Percentiles rank a stretch among this genome's conserved stretches.
Conservation (phyloP, 2,888 invertebrate species). For the Anticlea derivata region DNA sequence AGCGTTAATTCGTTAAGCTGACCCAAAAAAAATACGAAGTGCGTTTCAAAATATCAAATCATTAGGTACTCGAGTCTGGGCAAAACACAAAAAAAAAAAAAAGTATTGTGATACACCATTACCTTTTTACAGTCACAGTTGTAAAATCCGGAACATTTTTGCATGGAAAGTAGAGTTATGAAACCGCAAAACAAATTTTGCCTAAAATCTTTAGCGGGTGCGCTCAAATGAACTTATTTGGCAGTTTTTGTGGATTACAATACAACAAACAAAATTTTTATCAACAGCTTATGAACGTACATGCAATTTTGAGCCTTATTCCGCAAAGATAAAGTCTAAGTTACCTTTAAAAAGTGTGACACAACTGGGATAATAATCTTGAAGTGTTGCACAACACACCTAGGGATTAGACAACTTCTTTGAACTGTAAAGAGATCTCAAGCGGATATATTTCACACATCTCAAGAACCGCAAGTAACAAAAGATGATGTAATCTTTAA, state of each 20-base stretch:
- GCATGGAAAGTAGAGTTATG: neutral
- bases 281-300: neutral
- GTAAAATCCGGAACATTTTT: neutral
- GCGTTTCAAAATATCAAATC: conserved; percentile 37
- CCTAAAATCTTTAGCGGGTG: conserved; percentile 12
- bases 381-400: conserved; percentile 24
- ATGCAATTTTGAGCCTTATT: conserved; percentile 2
- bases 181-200: conserved; percentile 13
- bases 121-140: no score
- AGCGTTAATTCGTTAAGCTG: neutral
- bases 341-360: neutral
- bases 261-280: neutral
- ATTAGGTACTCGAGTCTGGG: conserved; percentile 33
- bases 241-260: neutral
- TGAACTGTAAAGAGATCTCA: conserved; percentile 30
- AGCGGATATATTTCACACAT: conserved; percentile 46
- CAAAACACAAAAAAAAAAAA: conserved; percentile 50
- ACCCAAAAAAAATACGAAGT: conserved; percentile 17
- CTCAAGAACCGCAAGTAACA: conserved; percentile 29
- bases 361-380: neutral
- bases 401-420: conserved; percentile 17
- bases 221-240: conserved; percentile 19
- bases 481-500: neutral
- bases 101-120: conserved; percentile 17
- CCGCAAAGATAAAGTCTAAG: neutral